Conservation (phyloP, 2,797 vertebrate genomes). For the Paguma larvata region DNA sequence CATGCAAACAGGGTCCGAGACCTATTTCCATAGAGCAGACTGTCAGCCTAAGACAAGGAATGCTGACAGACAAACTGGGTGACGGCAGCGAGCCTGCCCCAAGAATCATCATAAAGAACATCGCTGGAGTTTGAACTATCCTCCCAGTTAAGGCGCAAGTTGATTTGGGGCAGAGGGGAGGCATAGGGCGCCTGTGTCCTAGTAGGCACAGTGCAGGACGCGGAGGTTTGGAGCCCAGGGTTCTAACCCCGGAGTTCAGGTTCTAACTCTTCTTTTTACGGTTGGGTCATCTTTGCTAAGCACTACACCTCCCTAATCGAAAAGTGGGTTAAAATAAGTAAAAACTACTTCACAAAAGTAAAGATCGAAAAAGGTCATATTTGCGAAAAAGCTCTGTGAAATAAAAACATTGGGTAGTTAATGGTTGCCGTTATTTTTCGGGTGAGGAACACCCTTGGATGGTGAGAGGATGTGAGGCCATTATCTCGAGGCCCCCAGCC, state of each 20-base stretch:
- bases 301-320: background rate
- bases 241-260: background rate
- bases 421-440: background rate
- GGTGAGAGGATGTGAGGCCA: background rate
- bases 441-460: background rate
- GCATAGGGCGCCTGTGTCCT: background rate
- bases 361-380: background rate
- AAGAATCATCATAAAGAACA: background rate
- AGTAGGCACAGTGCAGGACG: background rate
- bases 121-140: background rate
- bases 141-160: background rate
- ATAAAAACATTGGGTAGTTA: background rate
- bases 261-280: background rate
- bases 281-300: background rate
- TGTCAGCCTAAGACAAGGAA: constrained; percentile 34
- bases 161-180: background rate
- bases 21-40: constrained; percentile 67
- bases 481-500: background rate
- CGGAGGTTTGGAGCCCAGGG: background rate
- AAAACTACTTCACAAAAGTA: background rate
- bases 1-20: constrained; percentile 74
- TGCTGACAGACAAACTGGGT: background rate
- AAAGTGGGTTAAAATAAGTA: constrained; percentile 2
- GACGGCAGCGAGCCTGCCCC: background rate
- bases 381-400: background rate